These are phyloP conservation scores for Actenoides lindsayi DNA, from an alignment of 2,113 vertebrate genomes.

Conservation along the genomic window DNA sequence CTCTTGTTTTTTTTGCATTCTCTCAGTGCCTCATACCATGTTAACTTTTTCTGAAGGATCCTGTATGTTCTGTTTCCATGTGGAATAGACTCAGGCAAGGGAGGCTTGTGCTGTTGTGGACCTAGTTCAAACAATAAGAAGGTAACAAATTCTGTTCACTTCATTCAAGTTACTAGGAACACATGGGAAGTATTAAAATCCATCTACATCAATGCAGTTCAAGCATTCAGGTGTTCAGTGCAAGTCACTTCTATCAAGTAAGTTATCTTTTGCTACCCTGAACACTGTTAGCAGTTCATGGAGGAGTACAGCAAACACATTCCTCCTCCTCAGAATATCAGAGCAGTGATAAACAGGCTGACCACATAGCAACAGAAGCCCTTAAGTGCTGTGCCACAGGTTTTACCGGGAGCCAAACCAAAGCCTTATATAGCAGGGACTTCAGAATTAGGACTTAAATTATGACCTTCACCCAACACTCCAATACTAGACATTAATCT, in stretches of 20 bases:
- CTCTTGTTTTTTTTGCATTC: conserved; percentile 78
- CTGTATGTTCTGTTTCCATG: conserved; percentile 79
- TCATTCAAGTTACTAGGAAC: background rate
- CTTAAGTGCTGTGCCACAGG: background rate
- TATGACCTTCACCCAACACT: background rate
- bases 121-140: background rate
- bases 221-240: background rate
- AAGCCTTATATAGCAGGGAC: background rate
- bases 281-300: background rate
- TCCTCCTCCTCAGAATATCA: background rate
- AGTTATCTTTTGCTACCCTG: background rate
- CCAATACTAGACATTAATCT: background rate
- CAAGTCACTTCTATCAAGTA: background rate
- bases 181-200: background rate
- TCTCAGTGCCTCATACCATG: conserved; percentile 86
- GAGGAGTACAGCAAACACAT: background rate
- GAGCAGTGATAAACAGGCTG: background rate
- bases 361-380: background rate
- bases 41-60: conserved; percentile 81
- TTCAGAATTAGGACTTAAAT: background rate
- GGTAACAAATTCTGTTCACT: background rate
- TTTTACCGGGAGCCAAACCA: background rate
- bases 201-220: background rate
- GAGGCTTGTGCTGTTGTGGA: conserved; percentile 70
- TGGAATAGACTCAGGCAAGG: conserved; percentile 60